Base-by-base conservation (phyloP, 2,113 vertebrate species). In the Pelmatolapia mariae region DNA sequence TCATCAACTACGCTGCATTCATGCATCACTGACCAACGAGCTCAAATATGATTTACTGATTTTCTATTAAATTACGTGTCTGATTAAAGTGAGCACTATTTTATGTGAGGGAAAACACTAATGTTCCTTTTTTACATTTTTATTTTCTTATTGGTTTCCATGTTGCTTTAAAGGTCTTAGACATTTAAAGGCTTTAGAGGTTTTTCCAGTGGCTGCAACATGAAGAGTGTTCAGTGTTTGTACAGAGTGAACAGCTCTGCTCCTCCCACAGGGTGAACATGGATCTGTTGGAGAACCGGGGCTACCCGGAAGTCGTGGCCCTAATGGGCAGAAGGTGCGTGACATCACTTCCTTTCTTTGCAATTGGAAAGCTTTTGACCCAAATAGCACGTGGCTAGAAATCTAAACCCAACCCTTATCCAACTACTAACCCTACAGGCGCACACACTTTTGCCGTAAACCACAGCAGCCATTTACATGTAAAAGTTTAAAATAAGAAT, bases 321-420 rank as follows among this genome's bases (percentile, higher is more conserved):
- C 43, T 4, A 95, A 78, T 52, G 98, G 97, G 92, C 89, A 61
- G 89, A 98, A 98, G 97, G 98, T 98, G 87, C 63, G 89, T 81
- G 68, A 80, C 7, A 3, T 45, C 52, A 10, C 80, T 24, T 54
- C 53, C 3, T 53, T 33, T 6, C 2, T 13, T 33, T 63, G 29
- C 8, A 19, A 19, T 36, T 9, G 6, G 16, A 6, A 33, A 33
- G 59, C 57, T 31, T 63, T 33, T 31, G 10, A 31, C 59, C 57
- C 10, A 3, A 59, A 59, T 59, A 59, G 56, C 56, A 29, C 4
- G 1, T 2, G 1, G 22, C 12, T 59, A 56, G 13, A 59, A 29
- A 15, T 16, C 24, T 16, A 16, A 59, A 13, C 3, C 56, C 24
- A 59, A 59, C 56, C 13, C 3, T 10, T 52, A 52, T n/a, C 50